Evolutionary conservation across 2,888 invertebrate species (phyloP), one percentile per base, ranked within the genome.

Genomic region (Andrena bicolor): DNA sequence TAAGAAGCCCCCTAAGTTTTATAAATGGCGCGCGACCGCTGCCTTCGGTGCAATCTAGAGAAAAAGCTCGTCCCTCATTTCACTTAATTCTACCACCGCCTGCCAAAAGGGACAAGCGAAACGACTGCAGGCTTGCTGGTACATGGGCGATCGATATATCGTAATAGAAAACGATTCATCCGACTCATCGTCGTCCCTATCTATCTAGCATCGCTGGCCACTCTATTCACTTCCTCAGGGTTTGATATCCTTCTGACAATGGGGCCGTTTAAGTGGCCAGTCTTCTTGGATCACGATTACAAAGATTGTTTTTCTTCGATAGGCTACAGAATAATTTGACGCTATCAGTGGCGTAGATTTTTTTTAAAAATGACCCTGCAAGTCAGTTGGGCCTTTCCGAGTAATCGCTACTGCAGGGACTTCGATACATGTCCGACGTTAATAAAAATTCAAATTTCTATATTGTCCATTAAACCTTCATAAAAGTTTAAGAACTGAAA

Each of bases 1-100:
- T 87, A 88, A 91, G 90, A 90, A 88, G 90, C 89, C 87, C 88
- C 86, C 90, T 88, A 92, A 92, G 91, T 93, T 93, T 93, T 92
- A 92, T 92, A 91, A 93, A 93, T 92, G 89, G 89, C 86, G 88
- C 82, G 35, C 66, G 63, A 68, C 51, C 72, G 76, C 61, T 68
- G 78, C 71, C 82, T 80, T 81, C 86, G 79, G 81, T 87, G 89
- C 91, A 91, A 92, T 92, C 91, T 91, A 91, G 89, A 88, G 91
- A 92, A 91, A 91, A 92, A 90, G 88, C 90, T 91, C 91, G 88
- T 91, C 86, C 89, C 86, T 91, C 91, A 91, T 92, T 90, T 90
- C 89, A 82, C 89, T 91, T 88, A 90, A 90, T 90, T 90, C 88
- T 80, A 65, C 73, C 85, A 64, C 49, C 75, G 74, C 77, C 84